Percentiles rank a stretch among this genome's conserved stretches.
phyloP scores from a whole-genome alignment of 2,797 vertebrate species.

The Pipistrellus kuhlii region DNA sequence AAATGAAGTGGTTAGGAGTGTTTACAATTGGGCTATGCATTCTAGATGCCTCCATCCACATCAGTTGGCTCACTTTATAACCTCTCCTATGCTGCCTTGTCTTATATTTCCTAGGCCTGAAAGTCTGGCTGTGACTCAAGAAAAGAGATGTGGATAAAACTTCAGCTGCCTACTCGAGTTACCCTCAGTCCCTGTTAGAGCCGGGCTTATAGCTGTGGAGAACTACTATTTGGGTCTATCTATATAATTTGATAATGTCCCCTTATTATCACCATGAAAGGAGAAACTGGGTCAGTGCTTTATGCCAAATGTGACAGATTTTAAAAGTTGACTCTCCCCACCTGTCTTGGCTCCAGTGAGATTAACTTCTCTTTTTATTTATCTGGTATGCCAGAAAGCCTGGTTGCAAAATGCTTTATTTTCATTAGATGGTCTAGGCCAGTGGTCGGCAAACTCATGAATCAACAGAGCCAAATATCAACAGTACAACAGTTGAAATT shows the following conservation, averaged over 20 bases:
- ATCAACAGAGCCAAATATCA: too few species aligned
- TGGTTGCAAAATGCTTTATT: neutral
- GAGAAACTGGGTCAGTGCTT: neutral
- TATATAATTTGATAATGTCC: slow-evolving; percentile 29
- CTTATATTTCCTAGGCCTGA: slow-evolving; percentile 70
- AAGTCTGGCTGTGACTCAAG: slow-evolving; percentile 28
- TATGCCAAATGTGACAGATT: neutral
- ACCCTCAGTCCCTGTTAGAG: neutral
- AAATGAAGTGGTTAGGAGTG: slow-evolving; percentile 67
- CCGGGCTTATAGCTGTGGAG: neutral
- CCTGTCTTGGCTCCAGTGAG: neutral
- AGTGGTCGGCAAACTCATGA: too few species aligned
- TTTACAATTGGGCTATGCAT: slow-evolving; percentile 42
- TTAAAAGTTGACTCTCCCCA: neutral
- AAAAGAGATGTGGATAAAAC: slow-evolving; percentile 15
- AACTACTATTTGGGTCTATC: neutral
- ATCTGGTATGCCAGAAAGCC: neutral
- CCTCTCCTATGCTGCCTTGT: slow-evolving; percentile 62
- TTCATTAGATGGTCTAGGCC: neutral
- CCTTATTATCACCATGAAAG: slow-evolving; percentile 7
- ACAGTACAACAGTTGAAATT: too few species aligned
- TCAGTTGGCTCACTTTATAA: slow-evolving; percentile 63
- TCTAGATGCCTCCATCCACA: slow-evolving; percentile 52
- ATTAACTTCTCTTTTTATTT: neutral
- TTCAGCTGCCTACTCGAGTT: neutral